phyloP scores from a whole-genome alignment of 2,888 invertebrate species.

The Lasioglossum vierecki region DNA sequence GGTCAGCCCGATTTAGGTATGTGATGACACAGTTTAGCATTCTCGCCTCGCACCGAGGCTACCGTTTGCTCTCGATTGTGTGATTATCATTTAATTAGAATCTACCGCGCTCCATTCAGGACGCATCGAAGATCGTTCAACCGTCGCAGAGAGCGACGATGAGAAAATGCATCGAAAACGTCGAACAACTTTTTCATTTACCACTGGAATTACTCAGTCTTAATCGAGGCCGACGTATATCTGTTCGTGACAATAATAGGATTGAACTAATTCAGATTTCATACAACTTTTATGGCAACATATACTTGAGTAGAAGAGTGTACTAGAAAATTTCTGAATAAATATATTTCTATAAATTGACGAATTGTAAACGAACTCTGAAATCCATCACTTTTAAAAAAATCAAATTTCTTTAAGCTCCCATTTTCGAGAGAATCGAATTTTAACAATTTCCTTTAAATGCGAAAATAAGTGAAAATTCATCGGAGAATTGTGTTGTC shows the following conservation, averaged over 20 bases:
- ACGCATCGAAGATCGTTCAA: conserved; percentile 4
- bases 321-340: not conserved
- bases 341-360: not conserved
- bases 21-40: conserved; percentile 37
- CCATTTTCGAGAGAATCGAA: not conserved
- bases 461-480: not conserved
- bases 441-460: not conserved
- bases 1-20: conserved; percentile 78
- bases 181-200: not conserved
- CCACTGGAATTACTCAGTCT: not conserved
- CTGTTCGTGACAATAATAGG: not conserved
- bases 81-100: conserved; percentile 22
- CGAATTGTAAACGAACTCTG: not conserved
- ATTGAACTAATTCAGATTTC: not conserved
- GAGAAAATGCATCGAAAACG: not conserved
- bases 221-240: not conserved
- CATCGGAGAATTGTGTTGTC: not conserved
- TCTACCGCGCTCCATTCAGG: not conserved
- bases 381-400: not conserved
- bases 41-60: not conserved
- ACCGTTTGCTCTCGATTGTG: conserved; percentile 23
- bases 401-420: not conserved
- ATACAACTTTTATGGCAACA: not conserved
- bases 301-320: not conserved
- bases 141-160: not conserved